Percentiles rank a stretch among this genome's conserved stretches.
phyloP scores from a whole-genome alignment of 2,888 invertebrate species.

The Pristionchus fissidentatus region DNA sequence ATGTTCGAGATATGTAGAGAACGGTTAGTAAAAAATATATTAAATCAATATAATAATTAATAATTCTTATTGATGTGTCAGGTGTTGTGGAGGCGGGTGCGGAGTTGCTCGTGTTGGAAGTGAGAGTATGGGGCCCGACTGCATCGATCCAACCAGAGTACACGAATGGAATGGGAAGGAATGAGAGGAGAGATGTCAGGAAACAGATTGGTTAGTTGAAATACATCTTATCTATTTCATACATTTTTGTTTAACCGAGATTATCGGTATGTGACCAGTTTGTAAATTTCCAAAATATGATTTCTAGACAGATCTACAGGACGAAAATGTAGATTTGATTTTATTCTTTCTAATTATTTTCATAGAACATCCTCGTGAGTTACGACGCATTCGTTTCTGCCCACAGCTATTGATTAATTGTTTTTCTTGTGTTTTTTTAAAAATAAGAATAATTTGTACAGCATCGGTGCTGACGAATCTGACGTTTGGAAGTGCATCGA shows the following conservation, averaged over 20 bases:
- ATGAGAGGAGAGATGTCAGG: conserved; percentile 46
- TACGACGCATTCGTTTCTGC: no score
- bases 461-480: conserved; percentile 46
- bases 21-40: neutral
- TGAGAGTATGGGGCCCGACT: conserved; percentile 10
- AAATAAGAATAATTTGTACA: neutral
- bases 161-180: conserved; percentile 23
- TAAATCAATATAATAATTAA: neutral
- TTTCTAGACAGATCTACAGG: no score
- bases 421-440: no score
- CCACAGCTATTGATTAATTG: no score
- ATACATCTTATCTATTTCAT: no score
- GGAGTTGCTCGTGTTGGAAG: conserved; percentile 33
- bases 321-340: no score
- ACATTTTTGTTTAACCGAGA: no score
- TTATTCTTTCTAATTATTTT: no score
- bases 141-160: neutral
- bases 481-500: conserved; percentile 27
- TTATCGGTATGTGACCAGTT: no score
- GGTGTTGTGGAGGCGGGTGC: conserved; percentile 25
- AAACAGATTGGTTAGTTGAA: conserved; percentile 42
- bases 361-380: no score
- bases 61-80: neutral
- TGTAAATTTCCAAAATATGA: no score
- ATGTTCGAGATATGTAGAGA: no score